A percentile compares a stretch with the other conserved stretches of the same genome.
Conservation (phyloP, 2,113 vertebrate genomes). For the Syrmaticus mikado region DNA sequence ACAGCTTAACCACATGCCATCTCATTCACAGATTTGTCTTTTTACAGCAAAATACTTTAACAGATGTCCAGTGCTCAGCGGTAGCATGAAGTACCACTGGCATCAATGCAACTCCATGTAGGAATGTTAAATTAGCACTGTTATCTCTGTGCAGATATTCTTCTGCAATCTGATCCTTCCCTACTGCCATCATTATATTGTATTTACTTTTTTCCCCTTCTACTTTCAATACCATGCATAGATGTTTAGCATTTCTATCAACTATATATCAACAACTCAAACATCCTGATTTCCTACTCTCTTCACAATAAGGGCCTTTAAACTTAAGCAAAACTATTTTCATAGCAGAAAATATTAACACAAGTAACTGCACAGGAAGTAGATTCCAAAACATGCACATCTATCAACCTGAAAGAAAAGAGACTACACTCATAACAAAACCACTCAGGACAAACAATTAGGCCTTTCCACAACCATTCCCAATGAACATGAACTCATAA, state of each 20-base stretch:
- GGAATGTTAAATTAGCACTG: neutral
- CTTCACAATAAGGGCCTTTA: neutral
- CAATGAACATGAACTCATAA: neutral
- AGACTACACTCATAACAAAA: neutral
- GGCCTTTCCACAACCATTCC: neutral
- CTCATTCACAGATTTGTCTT: neutral
- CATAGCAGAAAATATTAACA: neutral
- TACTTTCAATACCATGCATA: neutral
- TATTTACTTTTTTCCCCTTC: neutral
- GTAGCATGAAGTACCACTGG: neutral
- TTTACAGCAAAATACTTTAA: neutral
- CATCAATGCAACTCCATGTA: neutral
- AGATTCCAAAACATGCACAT: neutral
- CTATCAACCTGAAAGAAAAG: neutral
- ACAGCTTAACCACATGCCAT: neutral
- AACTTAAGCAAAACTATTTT: slow-evolving; percentile 13
- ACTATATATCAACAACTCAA: neutral
- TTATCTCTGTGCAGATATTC: neutral
- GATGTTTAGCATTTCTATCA: slow-evolving; percentile 1
- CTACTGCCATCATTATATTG: neutral
- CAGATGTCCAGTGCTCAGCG: neutral
- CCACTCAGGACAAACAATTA: neutral
- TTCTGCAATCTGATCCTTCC: neutral
- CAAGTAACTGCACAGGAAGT: neutral
- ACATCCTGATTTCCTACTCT: neutral